Percentiles rank a stretch among this genome's conserved stretches.
phyloP scores from a whole-genome alignment of 2,888 invertebrate species.

The Cyrtodaria siliqua region DNA sequence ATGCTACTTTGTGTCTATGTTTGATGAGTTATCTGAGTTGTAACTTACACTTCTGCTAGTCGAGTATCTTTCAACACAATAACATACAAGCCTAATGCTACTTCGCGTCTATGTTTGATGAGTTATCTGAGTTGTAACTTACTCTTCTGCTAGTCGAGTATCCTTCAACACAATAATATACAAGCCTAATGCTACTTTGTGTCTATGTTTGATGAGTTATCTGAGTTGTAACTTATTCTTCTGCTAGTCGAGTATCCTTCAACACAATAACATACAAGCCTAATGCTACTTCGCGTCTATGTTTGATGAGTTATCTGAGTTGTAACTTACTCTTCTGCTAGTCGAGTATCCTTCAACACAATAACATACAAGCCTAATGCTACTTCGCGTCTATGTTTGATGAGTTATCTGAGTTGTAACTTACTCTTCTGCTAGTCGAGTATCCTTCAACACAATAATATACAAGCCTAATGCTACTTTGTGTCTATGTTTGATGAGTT shows the following conservation, averaged over 20 bases:
- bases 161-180: constrained; percentile 95
- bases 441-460: constrained; percentile 94
- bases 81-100: constrained; percentile 96
- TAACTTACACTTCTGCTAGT: too few relatives aligned
- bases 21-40: too few relatives aligned
- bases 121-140: too few relatives aligned
- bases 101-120: constrained; percentile 96
- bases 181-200: constrained; percentile 96
- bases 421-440: constrained; percentile 93
- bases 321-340: too few relatives aligned
- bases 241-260: constrained; percentile 93
- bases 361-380: constrained; percentile 97
- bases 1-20: constrained; percentile 95
- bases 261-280: constrained; percentile 96
- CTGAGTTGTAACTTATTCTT: too few relatives aligned
- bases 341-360: constrained; percentile 92
- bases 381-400: constrained; percentile 96
- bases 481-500: too few relatives aligned
- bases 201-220: too few relatives aligned
- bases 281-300: constrained; percentile 96
- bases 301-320: too few relatives aligned
- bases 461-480: constrained; percentile 97
- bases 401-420: too few relatives aligned
- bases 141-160: constrained; percentile 92
- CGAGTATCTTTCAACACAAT: constrained; percentile 93